These are phyloP conservation scores for Eumaeus atala DNA, from an alignment of 1,140 invertebrate genomes.

Conservation along the genomic window DNA sequence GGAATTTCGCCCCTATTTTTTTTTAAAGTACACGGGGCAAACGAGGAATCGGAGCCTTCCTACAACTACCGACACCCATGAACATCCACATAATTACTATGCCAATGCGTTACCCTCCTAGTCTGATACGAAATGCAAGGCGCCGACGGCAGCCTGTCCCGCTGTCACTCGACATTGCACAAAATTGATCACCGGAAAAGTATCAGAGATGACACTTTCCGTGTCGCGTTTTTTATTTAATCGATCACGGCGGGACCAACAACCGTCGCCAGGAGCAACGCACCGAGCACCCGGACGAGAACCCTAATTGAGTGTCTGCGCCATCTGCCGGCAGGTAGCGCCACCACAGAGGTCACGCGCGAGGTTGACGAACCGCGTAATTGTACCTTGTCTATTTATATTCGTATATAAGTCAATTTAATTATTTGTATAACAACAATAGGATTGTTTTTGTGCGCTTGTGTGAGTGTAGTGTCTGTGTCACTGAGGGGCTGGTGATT, in stretches of 20 bases:
- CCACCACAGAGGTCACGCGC: conserved; percentile 41
- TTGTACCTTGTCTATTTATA: conserved; percentile 38
- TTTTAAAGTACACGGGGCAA: no score
- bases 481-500: not conserved
- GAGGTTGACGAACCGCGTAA: conserved; percentile 36
- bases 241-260: conserved; percentile 34
- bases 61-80: no score
- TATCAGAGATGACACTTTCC: conserved; percentile 38
- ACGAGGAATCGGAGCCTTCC: no score
- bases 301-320: conserved; percentile 28
- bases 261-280: conserved; percentile 40
- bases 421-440: conserved; percentile 20
- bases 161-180: not conserved
- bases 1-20: no score
- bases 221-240: conserved; percentile 32
- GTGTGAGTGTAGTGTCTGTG: not conserved
- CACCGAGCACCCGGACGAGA: conserved; percentile 31
- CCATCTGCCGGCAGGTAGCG: conserved; percentile 43
- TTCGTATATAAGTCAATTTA: conserved; percentile 19
- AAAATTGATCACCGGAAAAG: conserved; percentile 21
- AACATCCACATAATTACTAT: no score
- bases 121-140: no score
- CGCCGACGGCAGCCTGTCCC: no score
- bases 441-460: conserved; percentile 9
- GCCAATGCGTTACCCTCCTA: no score